These are phyloP conservation scores for Suricata suricatta DNA, from an alignment of 2,113 vertebrate species.

Conservation along the genomic window DNA sequence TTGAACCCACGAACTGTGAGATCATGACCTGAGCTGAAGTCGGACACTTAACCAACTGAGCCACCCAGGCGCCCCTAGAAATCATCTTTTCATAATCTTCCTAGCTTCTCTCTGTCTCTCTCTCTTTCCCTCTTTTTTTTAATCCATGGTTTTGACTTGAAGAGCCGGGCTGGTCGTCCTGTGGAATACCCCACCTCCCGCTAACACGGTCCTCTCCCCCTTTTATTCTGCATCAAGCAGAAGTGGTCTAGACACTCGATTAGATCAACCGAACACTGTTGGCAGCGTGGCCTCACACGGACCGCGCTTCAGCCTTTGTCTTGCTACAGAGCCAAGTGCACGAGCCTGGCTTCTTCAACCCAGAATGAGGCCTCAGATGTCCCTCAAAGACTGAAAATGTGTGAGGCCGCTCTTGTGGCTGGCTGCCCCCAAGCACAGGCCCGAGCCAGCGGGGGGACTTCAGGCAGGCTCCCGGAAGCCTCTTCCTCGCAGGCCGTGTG, in stretches of 20 bases:
- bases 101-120: too few relatives aligned
- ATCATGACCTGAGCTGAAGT: too few relatives aligned
- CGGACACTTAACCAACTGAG: too few relatives aligned
- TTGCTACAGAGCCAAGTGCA: not conserved
- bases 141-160: not conserved
- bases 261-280: rapidly evolving
- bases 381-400: not conserved
- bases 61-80: too few relatives aligned
- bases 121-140: not conserved
- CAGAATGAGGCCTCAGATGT: not conserved
- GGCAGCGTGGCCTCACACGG: rapidly evolving
- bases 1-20: too few relatives aligned
- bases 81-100: not conserved
- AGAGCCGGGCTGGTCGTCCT: rapidly evolving
- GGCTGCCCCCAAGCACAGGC: not conserved
- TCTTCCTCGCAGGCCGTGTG: not conserved
- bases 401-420: not conserved
- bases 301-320: not conserved
- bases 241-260: not conserved
- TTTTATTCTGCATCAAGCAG: not conserved
- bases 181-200: not conserved
- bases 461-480: not conserved
- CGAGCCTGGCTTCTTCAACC: not conserved
- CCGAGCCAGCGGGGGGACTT: not conserved
- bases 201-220: not conserved